Conservation (phyloP, 92 coral and sea anemone species). For the Porites evermanni region DNA sequence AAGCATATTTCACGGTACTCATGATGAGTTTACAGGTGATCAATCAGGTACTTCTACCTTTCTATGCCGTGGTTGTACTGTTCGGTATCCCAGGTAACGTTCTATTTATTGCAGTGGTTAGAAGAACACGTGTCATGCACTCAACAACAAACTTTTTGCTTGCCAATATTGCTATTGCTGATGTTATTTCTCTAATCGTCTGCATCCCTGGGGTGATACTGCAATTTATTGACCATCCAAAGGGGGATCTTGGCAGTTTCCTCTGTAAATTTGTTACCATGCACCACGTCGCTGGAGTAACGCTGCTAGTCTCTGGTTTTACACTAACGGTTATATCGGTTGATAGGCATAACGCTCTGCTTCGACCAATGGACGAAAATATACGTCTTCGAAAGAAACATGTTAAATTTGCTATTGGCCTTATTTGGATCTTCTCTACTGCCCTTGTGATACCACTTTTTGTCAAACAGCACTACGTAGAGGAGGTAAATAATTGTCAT, state of each 20-base stretch:
- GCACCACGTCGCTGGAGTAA: slow-evolving; percentile 60
- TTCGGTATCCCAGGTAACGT: slow-evolving; percentile 71
- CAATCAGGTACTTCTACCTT: slow-evolving; percentile 35
- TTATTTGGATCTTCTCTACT: slow-evolving; percentile 64
- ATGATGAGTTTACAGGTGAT: not conserved
- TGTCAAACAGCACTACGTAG: slow-evolving; percentile 46
- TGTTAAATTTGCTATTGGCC: slow-evolving; percentile 44
- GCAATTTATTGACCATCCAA: slow-evolving; percentile 45
- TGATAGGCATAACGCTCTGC: slow-evolving; percentile 72
- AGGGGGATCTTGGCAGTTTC: slow-evolving; percentile 59
- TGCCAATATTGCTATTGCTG: slow-evolving; percentile 74
- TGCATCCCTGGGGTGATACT: slow-evolving; percentile 64
- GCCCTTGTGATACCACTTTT: slow-evolving; percentile 66
- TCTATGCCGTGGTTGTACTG: slow-evolving; percentile 48
- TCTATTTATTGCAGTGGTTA: slow-evolving; percentile 66
- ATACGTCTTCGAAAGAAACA: slow-evolving; percentile 47
- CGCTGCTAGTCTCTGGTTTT: slow-evolving; percentile 65
- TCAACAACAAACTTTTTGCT: slow-evolving; percentile 72
- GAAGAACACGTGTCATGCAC: slow-evolving; percentile 60
- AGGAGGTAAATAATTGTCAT: slow-evolving; percentile 19
- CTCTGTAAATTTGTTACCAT: slow-evolving; percentile 77
- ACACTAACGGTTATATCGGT: slow-evolving; percentile 69
- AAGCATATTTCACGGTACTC: not conserved
- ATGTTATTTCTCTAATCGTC: slow-evolving; percentile 54
- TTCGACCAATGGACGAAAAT: slow-evolving; percentile 45